Percentiles rank a stretch among this genome's conserved stretches.
These are phyloP conservation scores for Spodoptera picta DNA, from an alignment of 2,888 invertebrate species.

Conservation along the genomic window DNA sequence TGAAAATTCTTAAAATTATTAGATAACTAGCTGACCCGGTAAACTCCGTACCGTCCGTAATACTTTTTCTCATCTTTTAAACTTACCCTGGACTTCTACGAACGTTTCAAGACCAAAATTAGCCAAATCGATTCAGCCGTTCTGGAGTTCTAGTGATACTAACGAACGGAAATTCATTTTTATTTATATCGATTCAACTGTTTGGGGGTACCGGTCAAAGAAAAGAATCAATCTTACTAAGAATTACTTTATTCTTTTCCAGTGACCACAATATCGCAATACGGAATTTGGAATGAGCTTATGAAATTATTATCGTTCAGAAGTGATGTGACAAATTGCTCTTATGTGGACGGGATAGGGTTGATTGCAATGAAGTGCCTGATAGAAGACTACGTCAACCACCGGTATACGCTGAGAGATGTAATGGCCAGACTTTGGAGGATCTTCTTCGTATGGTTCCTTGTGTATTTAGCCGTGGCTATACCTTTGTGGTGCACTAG, in stretches of 20 bases:
- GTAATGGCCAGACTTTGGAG: constrained; percentile 60
- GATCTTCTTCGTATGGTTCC: constrained; percentile 69
- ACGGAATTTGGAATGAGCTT: constrained; percentile 29
- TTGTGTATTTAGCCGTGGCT: constrained; percentile 71
- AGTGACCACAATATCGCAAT: constrained; percentile 12
- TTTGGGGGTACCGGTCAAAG: no score
- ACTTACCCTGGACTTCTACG: no score
- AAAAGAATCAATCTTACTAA: no score
- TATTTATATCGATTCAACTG: no score
- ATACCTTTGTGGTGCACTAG: constrained; percentile 79
- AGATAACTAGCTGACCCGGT: no score
- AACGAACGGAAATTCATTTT: no score
- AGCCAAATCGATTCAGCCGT: no score
- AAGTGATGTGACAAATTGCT: constrained; percentile 44
- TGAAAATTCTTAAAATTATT: no score
- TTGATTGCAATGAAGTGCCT: constrained; percentile 59
- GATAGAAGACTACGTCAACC: constrained; percentile 50
- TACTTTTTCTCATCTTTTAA: no score
- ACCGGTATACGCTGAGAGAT: constrained; percentile 40
- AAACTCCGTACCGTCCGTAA: no score
- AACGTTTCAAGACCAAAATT: no score
- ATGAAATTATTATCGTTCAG: constrained; percentile 33
- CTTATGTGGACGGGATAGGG: constrained; percentile 80
- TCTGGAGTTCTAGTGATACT: no score
- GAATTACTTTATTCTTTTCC: not conserved